Base-by-base conservation (phyloP, 2,888 invertebrate species). In the Troides helena region DNA sequence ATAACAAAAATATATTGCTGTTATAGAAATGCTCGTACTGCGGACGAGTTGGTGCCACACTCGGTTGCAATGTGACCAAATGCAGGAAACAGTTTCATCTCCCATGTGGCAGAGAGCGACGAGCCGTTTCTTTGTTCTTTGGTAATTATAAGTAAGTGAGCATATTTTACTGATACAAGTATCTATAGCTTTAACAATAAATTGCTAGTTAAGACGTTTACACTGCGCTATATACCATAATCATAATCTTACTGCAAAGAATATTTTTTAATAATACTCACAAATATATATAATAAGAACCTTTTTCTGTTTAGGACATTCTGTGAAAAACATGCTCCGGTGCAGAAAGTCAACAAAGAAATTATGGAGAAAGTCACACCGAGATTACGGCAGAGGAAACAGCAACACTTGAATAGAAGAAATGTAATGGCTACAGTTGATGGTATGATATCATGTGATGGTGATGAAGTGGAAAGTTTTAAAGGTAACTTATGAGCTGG, bases 1-100 rank as follows among this genome's bases (percentile, higher is more conserved):
- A 6, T 39, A 10, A 39, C 10, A 39, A 10, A 10, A 10, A 39
- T 39, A 39, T 39, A 39, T 10, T 39, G 8, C 39, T 39, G 17
- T 89, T 90, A 0, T 86, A 97, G 96, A 84, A 79, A 77, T 98
- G 98, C 79, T 93, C 86, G 6, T 96, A 94, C 81, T 98, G 97
- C 79, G 87, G 87, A 21, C 87, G 89, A 46, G 81, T 68, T 0
- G 95, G 95, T 1, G 97, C 97, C 0, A 96, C 95, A 1, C 91
- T 97, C 1, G 95, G 95, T 0, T 98, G 98, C 81, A 93, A 93
- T n/a, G 85, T 94, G 0, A 72, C 76, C 0, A 92, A 88, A 66
- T 98, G 97, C 78, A 93, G 94, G 60, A 94, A 91, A 66, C 93
- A 93, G 61, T 98, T 97, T 82, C 98, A 98, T 79, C 88, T 96